Evolutionary conservation across 2,888 invertebrate genomes (phyloP), one percentile per base, ranked within the genome.

Genomic region (Acrocyrtus sp.): DNA sequence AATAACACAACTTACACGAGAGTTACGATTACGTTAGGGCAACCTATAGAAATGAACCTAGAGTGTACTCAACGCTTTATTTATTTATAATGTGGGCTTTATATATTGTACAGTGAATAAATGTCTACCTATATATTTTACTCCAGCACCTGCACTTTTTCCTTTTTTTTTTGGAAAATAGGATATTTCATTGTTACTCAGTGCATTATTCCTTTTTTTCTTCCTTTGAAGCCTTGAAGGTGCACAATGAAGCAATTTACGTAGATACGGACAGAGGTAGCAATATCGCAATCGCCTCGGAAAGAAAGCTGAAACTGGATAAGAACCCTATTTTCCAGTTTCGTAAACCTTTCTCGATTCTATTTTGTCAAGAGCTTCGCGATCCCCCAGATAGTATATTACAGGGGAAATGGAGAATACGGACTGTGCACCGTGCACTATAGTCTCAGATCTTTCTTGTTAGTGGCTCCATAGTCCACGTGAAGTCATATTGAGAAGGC

Each of bases 301-400:
- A n/a, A n/a, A n/a, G n/a, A 21, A 41, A 41, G 15, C 29, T 53
- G 10, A 39, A 39, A 26, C 27, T 19, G 21, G 45, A 19, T 15
- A 51, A 26, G n/a, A 43, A 57, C 24, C 43, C 45, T 45, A 26
- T 41, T 54, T 54, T 54, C 57, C 45, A 3, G 21, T 45, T 26
- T 45, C 45, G 39, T 43, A 45, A 17, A 19, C 26, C 17, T 5
- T 48, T 21, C 43, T n/a, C 26, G 26, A 17, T 4, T 24, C 51
- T 27, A 17, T 6, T 6, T 51, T n/a, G n/a, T n/a, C n/a, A n/a
- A n/a, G n/a, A n/a, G n/a, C n/a, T n/a, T n/a, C n/a, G n/a, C n/a
- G n/a, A n/a, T n/a, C n/a, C n/a, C n/a, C n/a, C 22, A n/a, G 24
- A 24, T 12, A 17, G 4, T 29, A 12, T 57, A 43, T 43, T 57